These are phyloP conservation scores for Watsonalla binaria DNA, from an alignment of 2,888 invertebrate species.

Conservation along the genomic window DNA sequence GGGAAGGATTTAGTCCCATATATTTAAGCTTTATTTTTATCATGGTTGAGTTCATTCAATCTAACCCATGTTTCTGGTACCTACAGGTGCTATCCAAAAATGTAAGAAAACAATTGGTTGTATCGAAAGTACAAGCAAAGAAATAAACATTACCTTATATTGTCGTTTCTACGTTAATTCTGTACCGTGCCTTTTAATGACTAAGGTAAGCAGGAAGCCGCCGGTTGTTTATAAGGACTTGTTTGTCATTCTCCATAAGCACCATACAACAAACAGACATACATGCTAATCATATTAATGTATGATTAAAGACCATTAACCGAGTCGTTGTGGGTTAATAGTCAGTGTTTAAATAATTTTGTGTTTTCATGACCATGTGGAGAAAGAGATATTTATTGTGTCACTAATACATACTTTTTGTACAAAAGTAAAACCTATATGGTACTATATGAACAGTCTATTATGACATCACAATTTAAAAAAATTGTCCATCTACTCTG, in stretches of 20 bases:
- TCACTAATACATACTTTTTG: not conserved
- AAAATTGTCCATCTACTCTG: not conserved
- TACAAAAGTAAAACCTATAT: not conserved
- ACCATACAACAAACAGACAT: constrained; percentile 29
- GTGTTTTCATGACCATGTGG: too few relatives aligned
- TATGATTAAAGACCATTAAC: not conserved
- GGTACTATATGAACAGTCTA: too few relatives aligned
- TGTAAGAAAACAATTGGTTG: too few relatives aligned
- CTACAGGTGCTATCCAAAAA: too few relatives aligned
- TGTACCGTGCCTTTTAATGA: constrained; percentile 9
- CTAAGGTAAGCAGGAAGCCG: constrained; percentile 18
- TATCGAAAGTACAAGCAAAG: too few relatives aligned
- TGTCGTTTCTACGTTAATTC: not conserved
- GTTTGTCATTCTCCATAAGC: constrained; percentile 45
- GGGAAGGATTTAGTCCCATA: too few relatives aligned
- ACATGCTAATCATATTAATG: constrained; percentile 37
- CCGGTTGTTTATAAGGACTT: constrained; percentile 39
- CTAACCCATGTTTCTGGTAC: too few relatives aligned
- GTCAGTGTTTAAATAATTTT: not conserved
- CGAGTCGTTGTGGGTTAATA: not conserved
- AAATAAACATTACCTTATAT: not conserved
- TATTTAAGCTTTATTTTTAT: too few relatives aligned
- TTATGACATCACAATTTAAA: too few relatives aligned
- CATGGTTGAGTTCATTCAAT: too few relatives aligned
- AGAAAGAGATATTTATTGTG: too few relatives aligned